Percentiles rank a stretch among this genome's conserved stretches.
These are phyloP conservation scores for Rhynchophorus ferrugineus DNA, from an alignment of 1,140 invertebrate species.

Conservation along the genomic window DNA sequence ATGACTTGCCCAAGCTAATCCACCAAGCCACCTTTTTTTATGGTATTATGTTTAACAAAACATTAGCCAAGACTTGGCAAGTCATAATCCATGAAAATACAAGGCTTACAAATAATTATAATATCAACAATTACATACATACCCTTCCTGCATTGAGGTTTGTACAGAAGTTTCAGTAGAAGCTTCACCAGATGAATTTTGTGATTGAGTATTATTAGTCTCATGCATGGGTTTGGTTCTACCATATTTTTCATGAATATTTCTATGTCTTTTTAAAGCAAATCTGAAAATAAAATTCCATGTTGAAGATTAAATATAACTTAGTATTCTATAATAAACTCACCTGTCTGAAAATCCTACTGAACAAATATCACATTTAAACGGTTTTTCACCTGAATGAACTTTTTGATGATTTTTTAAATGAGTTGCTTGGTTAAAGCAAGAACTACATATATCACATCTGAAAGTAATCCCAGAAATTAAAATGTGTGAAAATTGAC, in stretches of 20 bases:
- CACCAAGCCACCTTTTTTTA: no score
- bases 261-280: slow-evolving; percentile 46
- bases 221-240: slow-evolving; percentile 40
- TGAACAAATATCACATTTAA: slow-evolving; percentile 77
- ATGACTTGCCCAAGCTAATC: no score
- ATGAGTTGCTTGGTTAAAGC: slow-evolving; percentile 82
- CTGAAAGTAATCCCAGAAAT: slow-evolving; percentile 26
- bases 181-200: slow-evolving; percentile 19
- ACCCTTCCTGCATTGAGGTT: slow-evolving; percentile 18
- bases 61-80: no score
- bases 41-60: no score
- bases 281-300: slow-evolving; percentile 36
- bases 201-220: slow-evolving; percentile 12
- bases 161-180: slow-evolving; percentile 19
- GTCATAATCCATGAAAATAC: no score
- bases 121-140: no score
- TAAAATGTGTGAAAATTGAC: no score
- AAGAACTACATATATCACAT: slow-evolving; percentile 75
- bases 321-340: background rate
- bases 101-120: no score
- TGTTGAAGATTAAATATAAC: background rate
- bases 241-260: slow-evolving; percentile 48
- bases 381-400: slow-evolving; percentile 65
- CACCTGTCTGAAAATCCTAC: slow-evolving; percentile 78
- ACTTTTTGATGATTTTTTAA: slow-evolving; percentile 77